Percentiles rank a stretch among this genome's conserved stretches.
These are phyloP conservation scores for Brachionus asplanchnoidis DNA, from an alignment of 1,140 invertebrate species.

Conservation along the genomic window DNA sequence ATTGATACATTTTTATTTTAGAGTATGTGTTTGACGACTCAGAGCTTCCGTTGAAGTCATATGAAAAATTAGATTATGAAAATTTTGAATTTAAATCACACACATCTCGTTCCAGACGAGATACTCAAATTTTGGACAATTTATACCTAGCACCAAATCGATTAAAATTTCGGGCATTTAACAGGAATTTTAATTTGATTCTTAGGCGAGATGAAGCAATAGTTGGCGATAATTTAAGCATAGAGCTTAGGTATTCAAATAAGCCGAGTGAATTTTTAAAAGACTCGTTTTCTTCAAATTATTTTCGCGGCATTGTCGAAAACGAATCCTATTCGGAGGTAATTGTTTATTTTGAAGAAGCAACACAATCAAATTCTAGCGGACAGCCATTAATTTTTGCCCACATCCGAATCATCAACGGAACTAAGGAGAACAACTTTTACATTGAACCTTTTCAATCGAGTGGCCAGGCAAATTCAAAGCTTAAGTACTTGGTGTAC, in stretches of 20 bases:
- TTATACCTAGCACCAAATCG: background rate
- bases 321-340: background rate
- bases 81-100: slow-evolving; percentile 3
- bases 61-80: slow-evolving; percentile 18
- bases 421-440: background rate
- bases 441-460: slow-evolving; percentile 2
- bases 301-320: slow-evolving; percentile 20
- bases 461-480: background rate
- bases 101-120: background rate
- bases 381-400: slow-evolving; percentile 1
- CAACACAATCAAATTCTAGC: background rate
- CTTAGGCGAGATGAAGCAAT: background rate
- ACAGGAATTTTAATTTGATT: background rate
- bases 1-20: background rate
- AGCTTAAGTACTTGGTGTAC: background rate
- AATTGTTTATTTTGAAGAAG: background rate
- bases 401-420: background rate
- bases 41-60: background rate
- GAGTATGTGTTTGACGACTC: background rate
- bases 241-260: slow-evolving; percentile 18
- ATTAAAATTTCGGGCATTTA: slow-evolving; percentile 12
- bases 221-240: background rate
- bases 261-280: slow-evolving; percentile 19
- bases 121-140: background rate
- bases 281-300: background rate